Conservation (phyloP, 35 echinoderm and acorn worm genomes). For the Ptychodera flava region DNA sequence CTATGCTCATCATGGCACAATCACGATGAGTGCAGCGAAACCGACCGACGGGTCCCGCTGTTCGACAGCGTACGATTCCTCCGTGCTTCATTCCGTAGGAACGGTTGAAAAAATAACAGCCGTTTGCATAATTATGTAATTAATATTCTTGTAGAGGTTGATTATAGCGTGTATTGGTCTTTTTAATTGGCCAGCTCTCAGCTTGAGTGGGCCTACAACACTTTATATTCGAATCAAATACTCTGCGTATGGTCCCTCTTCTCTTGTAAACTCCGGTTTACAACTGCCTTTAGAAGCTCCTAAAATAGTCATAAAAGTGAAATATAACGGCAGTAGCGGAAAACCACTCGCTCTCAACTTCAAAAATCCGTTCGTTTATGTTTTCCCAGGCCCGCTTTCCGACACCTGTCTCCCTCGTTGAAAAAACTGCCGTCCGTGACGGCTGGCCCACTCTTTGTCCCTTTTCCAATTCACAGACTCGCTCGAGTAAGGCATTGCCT, state of each 20-base stretch:
- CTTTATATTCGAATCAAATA: neutral
- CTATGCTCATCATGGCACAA: too few relatives aligned
- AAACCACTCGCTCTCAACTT: neutral
- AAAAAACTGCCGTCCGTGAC: too few relatives aligned
- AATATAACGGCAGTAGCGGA: neutral
- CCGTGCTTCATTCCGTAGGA: too few relatives aligned
- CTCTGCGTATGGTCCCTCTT: neutral
- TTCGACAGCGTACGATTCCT: too few relatives aligned
- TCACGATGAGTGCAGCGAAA: too few relatives aligned
- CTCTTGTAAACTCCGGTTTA: neutral
- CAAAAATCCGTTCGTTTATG: neutral
- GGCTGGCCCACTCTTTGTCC: too few relatives aligned
- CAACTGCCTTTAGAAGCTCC: neutral
- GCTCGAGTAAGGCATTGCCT: too few relatives aligned
- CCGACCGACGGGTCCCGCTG: too few relatives aligned
- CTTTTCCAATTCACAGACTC: too few relatives aligned
- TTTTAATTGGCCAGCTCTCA: neutral
- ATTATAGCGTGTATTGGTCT: neutral
- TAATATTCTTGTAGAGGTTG: neutral
- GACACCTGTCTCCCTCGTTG: neutral
- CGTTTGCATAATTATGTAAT: constrained; percentile 2
- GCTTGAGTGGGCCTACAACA: neutral
- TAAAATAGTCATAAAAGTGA: neutral
- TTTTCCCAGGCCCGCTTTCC: neutral
- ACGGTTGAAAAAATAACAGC: neutral